Evolutionary conservation across 1,140 invertebrate genomes (phyloP).

Genomic region (Lucilia cuprina): DNA sequence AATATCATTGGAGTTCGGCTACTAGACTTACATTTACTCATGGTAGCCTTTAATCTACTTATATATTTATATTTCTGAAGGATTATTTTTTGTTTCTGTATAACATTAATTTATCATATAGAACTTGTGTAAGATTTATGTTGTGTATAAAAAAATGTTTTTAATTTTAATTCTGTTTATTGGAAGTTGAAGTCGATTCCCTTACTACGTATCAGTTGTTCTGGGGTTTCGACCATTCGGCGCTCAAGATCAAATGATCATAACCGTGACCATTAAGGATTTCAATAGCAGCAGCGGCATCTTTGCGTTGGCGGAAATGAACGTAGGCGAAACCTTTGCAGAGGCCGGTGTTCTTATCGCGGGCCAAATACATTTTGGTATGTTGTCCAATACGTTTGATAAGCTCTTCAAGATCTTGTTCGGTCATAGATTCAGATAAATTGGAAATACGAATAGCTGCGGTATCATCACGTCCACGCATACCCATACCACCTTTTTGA

Average conservation of each 20-base stretch:
- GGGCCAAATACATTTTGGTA: conserved; percentile 87
- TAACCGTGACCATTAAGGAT: conserved; percentile 94
- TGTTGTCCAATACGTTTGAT: conserved; percentile 72
- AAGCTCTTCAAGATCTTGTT: conserved; percentile 93
- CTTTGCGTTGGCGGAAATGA: conserved; percentile 87
- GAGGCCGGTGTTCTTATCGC: conserved; percentile 82
- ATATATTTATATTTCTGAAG: background rate
- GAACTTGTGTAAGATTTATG: background rate
- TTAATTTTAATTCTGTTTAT: conserved; percentile 24
- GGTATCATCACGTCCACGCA: conserved; percentile 77
- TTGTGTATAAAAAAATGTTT: background rate
- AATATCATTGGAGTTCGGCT: background rate
- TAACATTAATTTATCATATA: background rate
- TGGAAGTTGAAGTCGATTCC: conserved; percentile 7
- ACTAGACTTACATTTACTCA: background rate
- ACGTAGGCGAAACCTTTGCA: conserved; percentile 97
- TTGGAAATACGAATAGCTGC: conserved; percentile 96
- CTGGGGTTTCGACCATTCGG: conserved; percentile 97
- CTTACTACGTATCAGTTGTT: conserved; percentile 49
- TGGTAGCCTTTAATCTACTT: background rate
- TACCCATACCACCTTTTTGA: conserved; percentile 74
- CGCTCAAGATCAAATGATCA: conserved; percentile 96
- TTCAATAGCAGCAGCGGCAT: conserved; percentile 91
- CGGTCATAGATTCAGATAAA: conserved; percentile 93
- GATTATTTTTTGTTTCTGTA: background rate